Conservation (phyloP, 2,888 invertebrate genomes). For the Phaonia tiefii region DNA sequence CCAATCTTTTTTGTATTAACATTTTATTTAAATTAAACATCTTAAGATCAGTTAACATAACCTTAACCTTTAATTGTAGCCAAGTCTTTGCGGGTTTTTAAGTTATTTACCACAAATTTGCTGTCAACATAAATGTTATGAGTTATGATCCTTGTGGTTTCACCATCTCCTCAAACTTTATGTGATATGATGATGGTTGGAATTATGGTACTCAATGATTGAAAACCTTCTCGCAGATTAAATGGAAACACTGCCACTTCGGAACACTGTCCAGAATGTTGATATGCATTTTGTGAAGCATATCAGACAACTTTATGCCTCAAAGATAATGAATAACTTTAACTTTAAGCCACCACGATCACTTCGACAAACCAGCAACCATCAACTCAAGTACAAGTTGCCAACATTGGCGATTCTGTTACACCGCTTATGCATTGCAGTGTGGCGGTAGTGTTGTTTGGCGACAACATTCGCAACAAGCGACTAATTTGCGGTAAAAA, state of each 20-base stretch:
- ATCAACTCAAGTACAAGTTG: neutral
- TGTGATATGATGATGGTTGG: slow-evolving; percentile 15
- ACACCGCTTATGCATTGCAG: neutral
- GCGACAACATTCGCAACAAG: slow-evolving; percentile 64
- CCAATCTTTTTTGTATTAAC: too few relatives aligned
- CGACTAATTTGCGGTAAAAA: slow-evolving; percentile 66
- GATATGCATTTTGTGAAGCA: slow-evolving; percentile 31
- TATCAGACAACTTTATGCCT: slow-evolving; percentile 63
- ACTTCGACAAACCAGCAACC: neutral
- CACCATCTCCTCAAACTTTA: slow-evolving; percentile 49
- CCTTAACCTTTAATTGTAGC: too few relatives aligned
- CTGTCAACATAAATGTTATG: slow-evolving; percentile 65
- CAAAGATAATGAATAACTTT: slow-evolving; percentile 36
- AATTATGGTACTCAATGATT: too few relatives aligned
- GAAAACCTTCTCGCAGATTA: too few relatives aligned
- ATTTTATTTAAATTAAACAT: too few relatives aligned
- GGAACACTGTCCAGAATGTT: neutral
- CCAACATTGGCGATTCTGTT: slow-evolving; percentile 10
- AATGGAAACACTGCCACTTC: neutral
- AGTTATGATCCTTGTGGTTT: slow-evolving; percentile 65
- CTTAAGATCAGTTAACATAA: too few relatives aligned
- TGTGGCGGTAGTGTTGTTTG: slow-evolving; percentile 13
- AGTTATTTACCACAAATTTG: slow-evolving; percentile 49
- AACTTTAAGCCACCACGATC: neutral
- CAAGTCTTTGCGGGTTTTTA: too few relatives aligned